Evolutionary conservation across 30 jellyfish, hydroid and myxozoan species (phyloP).

Genomic region (Clytia hemisphaerica): DNA sequence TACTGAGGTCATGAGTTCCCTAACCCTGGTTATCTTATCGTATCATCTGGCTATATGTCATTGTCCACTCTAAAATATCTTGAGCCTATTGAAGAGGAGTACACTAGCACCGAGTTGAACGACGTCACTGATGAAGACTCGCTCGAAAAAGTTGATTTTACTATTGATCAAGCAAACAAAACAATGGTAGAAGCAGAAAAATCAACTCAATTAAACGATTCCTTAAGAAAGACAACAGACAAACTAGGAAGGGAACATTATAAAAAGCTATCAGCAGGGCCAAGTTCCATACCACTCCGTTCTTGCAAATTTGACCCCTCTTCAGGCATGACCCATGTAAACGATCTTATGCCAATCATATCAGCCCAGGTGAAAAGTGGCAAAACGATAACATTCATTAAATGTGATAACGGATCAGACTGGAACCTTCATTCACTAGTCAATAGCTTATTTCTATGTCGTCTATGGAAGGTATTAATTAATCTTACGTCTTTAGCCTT

Average conservation of each 20-base stretch:
- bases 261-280: constrained; percentile 18
- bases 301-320: constrained; percentile 8
- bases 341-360: not conserved
- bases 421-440: not conserved
- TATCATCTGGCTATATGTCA: constrained; percentile 27
- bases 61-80: not conserved
- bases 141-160: not conserved
- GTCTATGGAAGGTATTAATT: constrained; percentile 12
- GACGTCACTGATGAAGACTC: not conserved
- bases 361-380: constrained; percentile 3
- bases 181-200: too few species aligned
- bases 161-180: not conserved
- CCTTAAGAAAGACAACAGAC: not conserved
- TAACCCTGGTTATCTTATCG: constrained; percentile 27
- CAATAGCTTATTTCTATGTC: not conserved
- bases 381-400: not conserved
- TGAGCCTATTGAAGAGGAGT: constrained; percentile 17
- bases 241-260: constrained; percentile 1
- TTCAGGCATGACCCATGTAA: constrained; percentile 2
- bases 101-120: constrained; percentile 11
- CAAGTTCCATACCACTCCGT: not conserved
- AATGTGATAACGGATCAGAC: not conserved
- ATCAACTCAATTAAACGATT: not conserved
- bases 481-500: too few species aligned
- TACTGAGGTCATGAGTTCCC: constrained; percentile 22